Conservation (phyloP, 37 sponge, comb jelly and placozoan species). For the Amphimedon queenslandica region DNA sequence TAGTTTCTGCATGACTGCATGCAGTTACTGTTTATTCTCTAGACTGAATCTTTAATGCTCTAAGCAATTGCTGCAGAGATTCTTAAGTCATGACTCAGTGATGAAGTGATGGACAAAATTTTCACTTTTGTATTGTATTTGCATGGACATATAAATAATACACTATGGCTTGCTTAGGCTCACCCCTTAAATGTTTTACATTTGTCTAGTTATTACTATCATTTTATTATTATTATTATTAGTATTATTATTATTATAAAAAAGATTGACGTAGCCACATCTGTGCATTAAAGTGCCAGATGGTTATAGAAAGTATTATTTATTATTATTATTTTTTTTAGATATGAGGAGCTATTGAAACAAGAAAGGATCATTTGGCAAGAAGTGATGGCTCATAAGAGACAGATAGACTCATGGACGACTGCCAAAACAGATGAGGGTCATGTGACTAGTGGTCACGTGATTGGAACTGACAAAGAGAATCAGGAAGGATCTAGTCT, state of each 20-base stretch:
- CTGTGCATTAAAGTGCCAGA: background rate
- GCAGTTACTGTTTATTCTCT: too few species aligned
- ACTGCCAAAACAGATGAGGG: conserved; percentile 2
- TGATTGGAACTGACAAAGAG: background rate
- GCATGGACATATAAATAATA: too few species aligned
- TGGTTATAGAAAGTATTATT: background rate
- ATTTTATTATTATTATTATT: background rate
- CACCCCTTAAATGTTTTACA: too few species aligned
- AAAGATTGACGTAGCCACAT: background rate
- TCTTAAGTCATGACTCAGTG: too few species aligned
- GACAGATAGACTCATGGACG: conserved; percentile 65
- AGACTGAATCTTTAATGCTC: too few species aligned
- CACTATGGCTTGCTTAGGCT: too few species aligned
- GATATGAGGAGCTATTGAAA: conserved; percentile 68
- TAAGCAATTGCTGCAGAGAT: too few species aligned
- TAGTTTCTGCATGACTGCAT: too few species aligned
- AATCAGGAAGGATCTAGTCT: conserved; percentile 1
- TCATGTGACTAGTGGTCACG: background rate
- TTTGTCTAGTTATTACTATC: background rate
- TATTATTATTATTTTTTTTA: conserved; percentile 10
- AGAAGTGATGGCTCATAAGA: conserved; percentile 75
- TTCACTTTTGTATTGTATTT: too few species aligned
- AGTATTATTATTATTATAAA: conserved; percentile 6
- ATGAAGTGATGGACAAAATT: too few species aligned
- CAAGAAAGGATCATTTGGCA: conserved; percentile 52